Evolutionary conservation across 2,797 vertebrate genomes (phyloP), one percentile per base, ranked within the genome.

Genomic region (Erpetoichthys calabaricus): DNA sequence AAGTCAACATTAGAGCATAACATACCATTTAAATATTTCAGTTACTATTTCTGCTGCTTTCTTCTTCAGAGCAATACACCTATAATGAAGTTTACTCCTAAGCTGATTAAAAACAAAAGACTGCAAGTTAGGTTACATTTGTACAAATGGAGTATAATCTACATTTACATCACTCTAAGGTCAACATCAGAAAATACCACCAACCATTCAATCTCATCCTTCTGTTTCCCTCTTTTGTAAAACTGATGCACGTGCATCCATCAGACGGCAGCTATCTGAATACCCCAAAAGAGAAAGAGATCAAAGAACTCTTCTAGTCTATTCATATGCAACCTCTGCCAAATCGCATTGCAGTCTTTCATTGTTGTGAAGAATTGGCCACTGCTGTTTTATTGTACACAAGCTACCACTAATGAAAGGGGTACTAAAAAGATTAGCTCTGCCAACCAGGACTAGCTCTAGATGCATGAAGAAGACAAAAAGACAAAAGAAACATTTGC

Each of bases 401-500:
- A 86, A 83, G 82, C 85, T 85, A 79, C 77, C 73, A 63, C 79
- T 85, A 85, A 90, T 89, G 84, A 88, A 89, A 86, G 80, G 79
- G 76, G 89, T 85, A 91, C 88, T 85, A 69, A 57, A 65, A 79
- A 89, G 81, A 86, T 86, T 83, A 85, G 88, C 78, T 82, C 83
- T 86, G 79, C 78, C 84, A 84, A 81, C 82, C 85, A 84, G 25
- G 81, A 86, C 86, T 83, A 85, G 88, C 78, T 82, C 83, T 86
- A 79, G 77, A 84, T 83, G 81, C 82, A 85, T 83, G 79, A 83
- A 66, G 73, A 79, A 89, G 78, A 74, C 76, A 78, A 80, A 25
- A 70, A 72, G 75, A 84, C 77, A 81, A 84, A 83, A 74, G 69
- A 72, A 73, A 72, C 74, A 72, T 63, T 59, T 43, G 59, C 59